phyloP scores from a whole-genome alignment of 2,797 vertebrate genomes.

The Parauchenoglanis punctatus region DNA sequence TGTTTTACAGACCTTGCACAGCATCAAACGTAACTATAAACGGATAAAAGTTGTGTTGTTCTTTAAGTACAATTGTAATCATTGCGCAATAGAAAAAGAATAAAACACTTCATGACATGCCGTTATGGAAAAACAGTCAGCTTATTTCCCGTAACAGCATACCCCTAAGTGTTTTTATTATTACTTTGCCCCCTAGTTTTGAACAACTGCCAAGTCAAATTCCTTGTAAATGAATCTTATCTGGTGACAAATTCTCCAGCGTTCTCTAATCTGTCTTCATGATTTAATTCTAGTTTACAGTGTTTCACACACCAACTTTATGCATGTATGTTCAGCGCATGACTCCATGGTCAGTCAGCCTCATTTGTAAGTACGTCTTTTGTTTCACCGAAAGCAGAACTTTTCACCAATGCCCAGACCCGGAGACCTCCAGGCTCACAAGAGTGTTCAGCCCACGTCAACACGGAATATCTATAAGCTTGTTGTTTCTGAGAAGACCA shows the following conservation, averaged over 20 bases:
- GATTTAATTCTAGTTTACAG: neutral
- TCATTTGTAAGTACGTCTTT: neutral
- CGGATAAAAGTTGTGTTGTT: neutral
- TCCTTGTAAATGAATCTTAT: neutral
- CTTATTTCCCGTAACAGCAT: neutral
- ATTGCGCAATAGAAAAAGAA: neutral
- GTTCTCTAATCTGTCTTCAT: neutral
- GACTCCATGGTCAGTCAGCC: neutral
- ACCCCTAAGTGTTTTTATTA: no score
- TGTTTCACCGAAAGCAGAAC: neutral
- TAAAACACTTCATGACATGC: neutral
- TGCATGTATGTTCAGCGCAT: neutral
- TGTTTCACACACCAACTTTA: neutral
- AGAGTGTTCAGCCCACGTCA: neutral
- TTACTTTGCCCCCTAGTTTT: no score
- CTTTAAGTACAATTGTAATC: neutral
- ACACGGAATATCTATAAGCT: neutral
- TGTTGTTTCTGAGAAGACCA: conserved; percentile 16
- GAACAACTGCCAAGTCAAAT: neutral
- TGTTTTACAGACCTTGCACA: neutral
- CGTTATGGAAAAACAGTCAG: no score
- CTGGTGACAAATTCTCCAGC: neutral
- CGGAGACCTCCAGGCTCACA: neutral
- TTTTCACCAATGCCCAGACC: neutral
- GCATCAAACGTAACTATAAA: neutral